phyloP scores from a whole-genome alignment of 2,797 vertebrate species.

The Ptychadena robeensis region DNA sequence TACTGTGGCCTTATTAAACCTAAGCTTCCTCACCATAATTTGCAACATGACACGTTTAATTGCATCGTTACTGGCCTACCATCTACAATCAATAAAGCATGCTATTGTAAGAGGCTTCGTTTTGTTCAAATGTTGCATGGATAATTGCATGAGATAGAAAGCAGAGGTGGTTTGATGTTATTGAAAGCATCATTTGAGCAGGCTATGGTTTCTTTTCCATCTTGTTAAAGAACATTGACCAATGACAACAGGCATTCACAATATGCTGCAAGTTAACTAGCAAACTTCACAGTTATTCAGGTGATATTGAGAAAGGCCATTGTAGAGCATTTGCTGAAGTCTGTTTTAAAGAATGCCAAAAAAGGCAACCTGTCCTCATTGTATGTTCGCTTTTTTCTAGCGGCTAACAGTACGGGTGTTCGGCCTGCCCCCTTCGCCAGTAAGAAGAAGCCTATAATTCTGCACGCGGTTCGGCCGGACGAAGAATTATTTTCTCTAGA shows the following conservation, averaged over 20 bases:
- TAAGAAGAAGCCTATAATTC: too few species aligned
- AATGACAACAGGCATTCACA: background rate
- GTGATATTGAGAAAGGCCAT: background rate
- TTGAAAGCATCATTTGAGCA: background rate
- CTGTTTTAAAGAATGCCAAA: too few species aligned
- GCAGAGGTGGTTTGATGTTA: background rate
- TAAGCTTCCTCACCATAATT: conserved; percentile 41
- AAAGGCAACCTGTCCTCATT: too few species aligned
- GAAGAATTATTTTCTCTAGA: too few species aligned
- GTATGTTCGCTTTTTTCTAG: too few species aligned
- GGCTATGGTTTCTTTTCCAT: background rate
- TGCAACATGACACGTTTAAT: conserved; percentile 46
- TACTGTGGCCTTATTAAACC: conserved; percentile 37
- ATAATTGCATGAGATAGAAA: conserved; percentile 16
- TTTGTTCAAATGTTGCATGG: conserved; percentile 6
- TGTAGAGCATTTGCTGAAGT: background rate
- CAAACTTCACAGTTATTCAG: background rate
- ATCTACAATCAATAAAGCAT: conserved; percentile 42
- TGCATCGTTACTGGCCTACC: conserved; percentile 28
- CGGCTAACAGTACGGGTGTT: too few species aligned
- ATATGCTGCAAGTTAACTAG: background rate
- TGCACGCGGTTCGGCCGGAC: too few species aligned
- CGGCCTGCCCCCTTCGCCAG: too few species aligned
- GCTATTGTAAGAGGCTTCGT: conserved; percentile 1
- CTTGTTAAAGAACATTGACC: background rate